A percentile compares a stretch with the other conserved stretches of the same genome.
These are phyloP conservation scores for Drosophila parvula DNA, from an alignment of 1,140 invertebrate species.

Conservation along the genomic window DNA sequence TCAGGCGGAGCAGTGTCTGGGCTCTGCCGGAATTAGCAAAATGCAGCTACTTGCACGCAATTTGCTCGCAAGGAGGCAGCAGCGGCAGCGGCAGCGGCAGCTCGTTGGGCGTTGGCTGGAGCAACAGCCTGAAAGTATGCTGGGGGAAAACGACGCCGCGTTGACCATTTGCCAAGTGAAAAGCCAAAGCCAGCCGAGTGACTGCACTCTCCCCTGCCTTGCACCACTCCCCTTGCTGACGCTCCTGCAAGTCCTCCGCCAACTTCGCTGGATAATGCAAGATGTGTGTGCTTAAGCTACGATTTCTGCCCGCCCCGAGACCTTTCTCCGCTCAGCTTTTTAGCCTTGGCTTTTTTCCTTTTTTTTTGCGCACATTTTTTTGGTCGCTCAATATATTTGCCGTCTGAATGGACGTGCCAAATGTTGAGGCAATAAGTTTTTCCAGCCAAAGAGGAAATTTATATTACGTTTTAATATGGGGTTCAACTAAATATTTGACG, in stretches of 20 bases:
- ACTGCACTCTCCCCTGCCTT: slow-evolving; percentile 3
- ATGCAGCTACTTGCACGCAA: slow-evolving; percentile 77
- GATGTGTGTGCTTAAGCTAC: slow-evolving; percentile 58
- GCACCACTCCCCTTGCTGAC: not conserved
- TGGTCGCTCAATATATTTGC: slow-evolving; percentile 62
- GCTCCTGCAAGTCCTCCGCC: not conserved
- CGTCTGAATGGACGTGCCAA: slow-evolving; percentile 70
- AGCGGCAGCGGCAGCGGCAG: slow-evolving; percentile 7
- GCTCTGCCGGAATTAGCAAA: slow-evolving; percentile 70
- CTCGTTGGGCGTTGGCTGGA: slow-evolving; percentile 61
- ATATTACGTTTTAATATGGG: slow-evolving; percentile 63
- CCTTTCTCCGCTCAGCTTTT: slow-evolving; percentile 27
- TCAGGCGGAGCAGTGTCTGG: slow-evolving; percentile 52
- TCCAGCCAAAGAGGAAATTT: slow-evolving; percentile 56
- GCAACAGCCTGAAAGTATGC: slow-evolving; percentile 70
- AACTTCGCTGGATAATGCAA: slow-evolving; percentile 38
- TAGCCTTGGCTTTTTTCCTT: slow-evolving; percentile 17
- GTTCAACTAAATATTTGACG: slow-evolving; percentile 62
- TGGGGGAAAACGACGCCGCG: slow-evolving; percentile 31
- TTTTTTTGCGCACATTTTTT: slow-evolving; percentile 43
- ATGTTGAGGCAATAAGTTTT: slow-evolving; percentile 71
- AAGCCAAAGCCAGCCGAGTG: slow-evolving; percentile 48
- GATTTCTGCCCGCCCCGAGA: slow-evolving; percentile 39
- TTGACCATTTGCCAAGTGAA: slow-evolving; percentile 72
- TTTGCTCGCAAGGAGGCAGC: slow-evolving; percentile 38